Conservation (phyloP, 2,888 invertebrate genomes). For the Heteropelma amictum region DNA sequence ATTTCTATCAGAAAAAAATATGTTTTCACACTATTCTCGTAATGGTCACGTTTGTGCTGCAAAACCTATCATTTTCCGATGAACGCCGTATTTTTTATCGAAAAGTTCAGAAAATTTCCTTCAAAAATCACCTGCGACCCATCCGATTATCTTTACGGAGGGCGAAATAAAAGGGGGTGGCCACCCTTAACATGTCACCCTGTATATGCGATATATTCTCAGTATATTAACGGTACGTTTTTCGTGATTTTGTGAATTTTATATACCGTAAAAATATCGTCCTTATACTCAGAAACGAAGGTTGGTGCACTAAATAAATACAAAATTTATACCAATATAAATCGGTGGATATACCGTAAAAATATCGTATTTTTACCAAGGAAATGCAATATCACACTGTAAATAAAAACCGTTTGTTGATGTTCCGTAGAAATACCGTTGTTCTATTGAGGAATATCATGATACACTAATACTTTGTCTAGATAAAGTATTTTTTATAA, state of each 20-base stretch:
- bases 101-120: too few relatives aligned
- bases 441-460: not conserved
- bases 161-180: too few relatives aligned
- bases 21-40: too few relatives aligned
- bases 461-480: not conserved
- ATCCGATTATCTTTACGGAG: too few relatives aligned
- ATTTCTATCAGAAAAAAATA: too few relatives aligned
- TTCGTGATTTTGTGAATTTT: not conserved
- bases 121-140: too few relatives aligned
- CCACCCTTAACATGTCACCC: too few relatives aligned
- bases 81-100: too few relatives aligned
- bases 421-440: slow-evolving; percentile 1
- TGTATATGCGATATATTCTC: not conserved
- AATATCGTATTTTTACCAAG: not conserved
- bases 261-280: not conserved
- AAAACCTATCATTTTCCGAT: too few relatives aligned
- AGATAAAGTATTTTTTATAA: not conserved
- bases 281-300: not conserved
- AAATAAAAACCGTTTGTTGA: slow-evolving; percentile 4
- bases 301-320: slow-evolving; percentile 1
- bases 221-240: not conserved
- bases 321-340: slow-evolving; percentile 4
- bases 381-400: not conserved
- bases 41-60: too few relatives aligned
- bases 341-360: not conserved